Evolutionary conservation across 2,888 invertebrate species (phyloP).

Genomic region (Ochropacha duplaris): DNA sequence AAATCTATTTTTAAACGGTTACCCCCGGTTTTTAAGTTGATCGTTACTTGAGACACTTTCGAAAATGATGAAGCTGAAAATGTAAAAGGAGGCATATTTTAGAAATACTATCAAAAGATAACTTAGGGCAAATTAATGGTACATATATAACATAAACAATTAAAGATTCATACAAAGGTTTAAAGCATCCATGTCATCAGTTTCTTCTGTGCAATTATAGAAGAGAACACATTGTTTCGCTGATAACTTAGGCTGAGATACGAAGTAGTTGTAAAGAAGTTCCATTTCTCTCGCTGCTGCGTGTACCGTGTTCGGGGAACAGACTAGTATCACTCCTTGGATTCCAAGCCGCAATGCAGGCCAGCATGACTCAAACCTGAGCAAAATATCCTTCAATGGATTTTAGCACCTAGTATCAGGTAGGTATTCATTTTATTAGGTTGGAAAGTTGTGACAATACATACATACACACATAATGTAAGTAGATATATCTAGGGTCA

Average conservation of each 20-base stretch:
- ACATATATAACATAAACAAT: no score
- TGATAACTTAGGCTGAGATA: slow-evolving; percentile 85
- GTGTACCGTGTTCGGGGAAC: slow-evolving; percentile 74
- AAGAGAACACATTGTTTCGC: slow-evolving; percentile 86
- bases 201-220: slow-evolving; percentile 77
- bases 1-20: slow-evolving; percentile 84
- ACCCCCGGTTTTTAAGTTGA: slow-evolving; percentile 82
- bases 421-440: no score
- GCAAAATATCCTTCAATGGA: not conserved
- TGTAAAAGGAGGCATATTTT: slow-evolving; percentile 10
- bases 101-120: not conserved
- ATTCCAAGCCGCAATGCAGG: slow-evolving; percentile 87
- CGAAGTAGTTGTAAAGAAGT: slow-evolving; percentile 86
- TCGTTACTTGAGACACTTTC: slow-evolving; percentile 83
- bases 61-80: slow-evolving; percentile 83
- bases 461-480: no score
- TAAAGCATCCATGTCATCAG: slow-evolving; percentile 68
- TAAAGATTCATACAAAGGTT: slow-evolving; percentile 66
- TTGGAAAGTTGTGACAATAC: no score
- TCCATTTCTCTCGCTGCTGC: slow-evolving; percentile 83
- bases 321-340: slow-evolving; percentile 88
- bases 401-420: no score
- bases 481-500: no score
- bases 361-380: slow-evolving; percentile 90
- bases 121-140: no score